A percentile compares a stretch with the other conserved stretches of the same genome.
Evolutionary conservation across 2,113 vertebrate genomes (phyloP).

Genomic region (Crotalus tigris): DNA sequence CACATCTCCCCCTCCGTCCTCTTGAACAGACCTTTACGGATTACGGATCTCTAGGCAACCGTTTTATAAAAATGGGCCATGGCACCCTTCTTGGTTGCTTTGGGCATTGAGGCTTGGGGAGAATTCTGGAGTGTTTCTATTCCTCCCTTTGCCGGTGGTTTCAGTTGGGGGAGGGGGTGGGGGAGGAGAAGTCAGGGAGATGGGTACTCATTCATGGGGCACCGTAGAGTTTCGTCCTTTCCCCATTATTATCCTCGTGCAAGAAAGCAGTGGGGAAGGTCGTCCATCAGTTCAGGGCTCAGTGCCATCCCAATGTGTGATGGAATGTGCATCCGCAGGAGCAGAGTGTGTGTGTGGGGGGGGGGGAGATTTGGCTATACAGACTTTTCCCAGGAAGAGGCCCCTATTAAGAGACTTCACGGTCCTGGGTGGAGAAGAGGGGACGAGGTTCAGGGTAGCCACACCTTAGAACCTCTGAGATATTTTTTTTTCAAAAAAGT

Average conservation of each 20-base stretch:
- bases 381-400: not conserved
- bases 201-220: not conserved
- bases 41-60: not conserved
- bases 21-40: not conserved
- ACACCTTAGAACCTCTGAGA: too few species aligned
- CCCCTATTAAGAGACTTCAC: not conserved
- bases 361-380: not conserved
- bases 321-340: not conserved
- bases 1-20: not conserved
- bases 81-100: not conserved
- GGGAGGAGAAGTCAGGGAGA: not conserved
- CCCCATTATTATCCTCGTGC: not conserved
- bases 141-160: not conserved
- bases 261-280: not conserved
- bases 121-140: not conserved
- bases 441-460: not conserved
- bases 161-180: not conserved
- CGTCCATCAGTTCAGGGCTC: not conserved
- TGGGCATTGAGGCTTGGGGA: not conserved
- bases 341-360: too few species aligned
- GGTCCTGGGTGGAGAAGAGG: not conserved
- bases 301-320: not conserved
- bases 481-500: too few species aligned
- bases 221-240: not conserved
- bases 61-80: not conserved